phyloP scores from a whole-genome alignment of 2,113 vertebrate genomes.

The Bungarus multicinctus region DNA sequence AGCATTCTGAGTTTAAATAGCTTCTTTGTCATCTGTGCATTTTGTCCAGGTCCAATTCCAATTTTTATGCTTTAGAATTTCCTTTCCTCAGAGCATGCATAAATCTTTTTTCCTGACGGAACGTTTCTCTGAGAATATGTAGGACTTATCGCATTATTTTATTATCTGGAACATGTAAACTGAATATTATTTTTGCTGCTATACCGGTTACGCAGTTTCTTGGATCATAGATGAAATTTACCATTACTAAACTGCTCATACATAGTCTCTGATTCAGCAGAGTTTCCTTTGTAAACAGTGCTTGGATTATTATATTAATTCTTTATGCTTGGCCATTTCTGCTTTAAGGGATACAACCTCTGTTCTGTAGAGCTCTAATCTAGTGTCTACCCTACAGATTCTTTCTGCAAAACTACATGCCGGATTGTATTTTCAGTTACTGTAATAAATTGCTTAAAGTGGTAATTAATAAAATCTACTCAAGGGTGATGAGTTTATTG shows the following conservation, averaged over 20 bases:
- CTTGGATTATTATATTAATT: neutral
- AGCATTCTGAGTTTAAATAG: neutral
- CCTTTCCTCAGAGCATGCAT: neutral
- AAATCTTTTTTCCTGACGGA: conserved; percentile 28
- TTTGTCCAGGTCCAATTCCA: conserved; percentile 2
- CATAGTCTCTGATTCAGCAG: neutral
- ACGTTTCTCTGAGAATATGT: conserved; percentile 27
- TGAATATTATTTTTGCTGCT: conserved; percentile 33
- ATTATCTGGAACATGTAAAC: conserved; percentile 34
- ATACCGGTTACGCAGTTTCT: conserved; percentile 33
- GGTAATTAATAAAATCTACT: neutral
- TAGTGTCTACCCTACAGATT: neutral
- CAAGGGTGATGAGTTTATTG: neutral
- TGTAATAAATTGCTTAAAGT: neutral
- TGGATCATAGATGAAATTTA: conserved; percentile 34
- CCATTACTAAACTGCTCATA: conserved; percentile 43
- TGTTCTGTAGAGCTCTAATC: neutral
- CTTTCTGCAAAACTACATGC: neutral
- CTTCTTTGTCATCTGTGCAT: neutral
- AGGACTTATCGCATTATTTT: conserved; percentile 44
- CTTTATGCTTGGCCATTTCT: neutral
- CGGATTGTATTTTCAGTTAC: neutral
- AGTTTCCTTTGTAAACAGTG: neutral
- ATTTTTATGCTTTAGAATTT: conserved; percentile 30
- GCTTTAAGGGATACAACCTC: neutral